Conservation (phyloP, 2,797 vertebrate species). For the Sus cebifrons region DNA sequence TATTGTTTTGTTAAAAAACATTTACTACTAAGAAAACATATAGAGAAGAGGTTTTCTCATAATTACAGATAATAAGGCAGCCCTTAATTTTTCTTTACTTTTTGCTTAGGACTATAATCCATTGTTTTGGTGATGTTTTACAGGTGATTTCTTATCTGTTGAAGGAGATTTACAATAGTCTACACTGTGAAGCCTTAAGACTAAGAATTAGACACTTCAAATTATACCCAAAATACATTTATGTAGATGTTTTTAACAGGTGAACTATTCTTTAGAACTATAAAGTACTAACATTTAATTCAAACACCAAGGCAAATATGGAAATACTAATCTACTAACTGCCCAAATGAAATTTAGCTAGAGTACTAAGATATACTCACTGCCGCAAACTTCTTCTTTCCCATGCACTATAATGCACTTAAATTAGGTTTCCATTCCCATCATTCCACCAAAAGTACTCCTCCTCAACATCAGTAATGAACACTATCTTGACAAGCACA, state of each 20-base stretch:
- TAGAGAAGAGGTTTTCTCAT: neutral
- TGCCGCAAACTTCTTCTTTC: neutral
- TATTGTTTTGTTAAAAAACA: neutral
- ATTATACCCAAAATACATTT: neutral
- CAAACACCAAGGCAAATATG: neutral
- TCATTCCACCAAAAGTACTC: neutral
- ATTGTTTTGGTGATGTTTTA: neutral
- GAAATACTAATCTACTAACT: neutral
- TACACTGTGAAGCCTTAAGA: neutral
- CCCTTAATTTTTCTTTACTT: neutral
- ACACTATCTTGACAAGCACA: neutral
- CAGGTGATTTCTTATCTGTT: neutral
- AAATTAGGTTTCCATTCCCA: neutral
- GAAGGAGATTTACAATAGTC: neutral
- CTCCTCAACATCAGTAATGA: neutral
- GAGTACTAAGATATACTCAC: neutral
- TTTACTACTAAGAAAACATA: neutral
- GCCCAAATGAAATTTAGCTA: neutral
- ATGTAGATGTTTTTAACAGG: neutral
- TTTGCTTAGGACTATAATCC: neutral
- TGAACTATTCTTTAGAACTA: neutral
- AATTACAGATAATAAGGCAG: neutral
- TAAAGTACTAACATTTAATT: neutral
- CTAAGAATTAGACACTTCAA: neutral
- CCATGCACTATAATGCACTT: neutral